phyloP scores from a whole-genome alignment of 2,797 vertebrate species.

The Limosa lapponica region DNA sequence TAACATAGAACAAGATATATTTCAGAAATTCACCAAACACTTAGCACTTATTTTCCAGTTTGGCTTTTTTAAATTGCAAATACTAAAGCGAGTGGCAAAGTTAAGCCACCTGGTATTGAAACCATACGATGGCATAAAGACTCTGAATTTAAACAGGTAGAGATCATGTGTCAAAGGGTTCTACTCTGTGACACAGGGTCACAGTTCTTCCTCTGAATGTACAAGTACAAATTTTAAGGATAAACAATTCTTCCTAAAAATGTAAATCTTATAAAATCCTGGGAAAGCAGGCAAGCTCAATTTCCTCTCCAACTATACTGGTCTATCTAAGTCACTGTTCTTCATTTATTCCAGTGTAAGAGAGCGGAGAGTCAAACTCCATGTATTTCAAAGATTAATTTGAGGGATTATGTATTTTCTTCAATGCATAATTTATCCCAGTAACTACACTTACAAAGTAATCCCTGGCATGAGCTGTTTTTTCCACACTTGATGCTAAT shows the following conservation, averaged over 20 bases:
- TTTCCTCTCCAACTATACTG: background rate
- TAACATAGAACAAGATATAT: background rate
- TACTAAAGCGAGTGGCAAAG: background rate
- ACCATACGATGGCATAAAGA: background rate
- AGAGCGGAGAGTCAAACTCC: background rate
- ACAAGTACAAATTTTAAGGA: background rate
- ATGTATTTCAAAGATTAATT: conserved; percentile 48
- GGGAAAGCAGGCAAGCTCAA: background rate
- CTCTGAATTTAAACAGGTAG: background rate
- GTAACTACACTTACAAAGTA: conserved; percentile 41
- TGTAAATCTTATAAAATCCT: background rate
- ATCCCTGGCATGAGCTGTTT: conserved; percentile 18
- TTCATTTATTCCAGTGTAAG: background rate
- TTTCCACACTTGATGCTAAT: conserved; percentile 57
- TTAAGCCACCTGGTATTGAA: background rate
- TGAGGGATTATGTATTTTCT: conserved; percentile 10
- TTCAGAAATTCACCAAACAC: background rate
- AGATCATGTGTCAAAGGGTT: background rate
- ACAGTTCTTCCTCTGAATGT: background rate
- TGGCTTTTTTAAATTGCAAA: background rate
- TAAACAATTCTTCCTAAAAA: conserved; percentile 6
- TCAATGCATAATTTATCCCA: conserved; percentile 46
- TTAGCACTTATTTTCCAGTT: background rate
- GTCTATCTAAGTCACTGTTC: background rate
- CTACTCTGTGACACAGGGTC: background rate